These are phyloP conservation scores for Exaiptasia diaphana DNA, from an alignment of 64 coral and sea anemone species.

Conservation along the genomic window DNA sequence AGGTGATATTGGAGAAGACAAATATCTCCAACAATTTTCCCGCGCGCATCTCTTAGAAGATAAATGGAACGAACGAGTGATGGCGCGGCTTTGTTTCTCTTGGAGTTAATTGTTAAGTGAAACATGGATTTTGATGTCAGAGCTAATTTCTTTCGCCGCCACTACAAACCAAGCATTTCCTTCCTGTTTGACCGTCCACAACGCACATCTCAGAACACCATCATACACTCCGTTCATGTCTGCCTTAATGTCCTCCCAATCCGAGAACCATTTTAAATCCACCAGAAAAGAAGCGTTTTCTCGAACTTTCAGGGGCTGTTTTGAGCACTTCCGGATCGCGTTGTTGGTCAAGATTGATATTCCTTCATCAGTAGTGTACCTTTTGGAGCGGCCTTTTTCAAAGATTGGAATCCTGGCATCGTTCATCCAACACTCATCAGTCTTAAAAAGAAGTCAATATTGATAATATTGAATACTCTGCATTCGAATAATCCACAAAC, in stretches of 20 bases:
- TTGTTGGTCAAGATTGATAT: neutral
- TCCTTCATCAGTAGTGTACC: constrained; percentile 12
- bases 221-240: constrained; percentile 53
- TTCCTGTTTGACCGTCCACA: neutral
- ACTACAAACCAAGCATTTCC: neutral
- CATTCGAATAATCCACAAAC: no score
- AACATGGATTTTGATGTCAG: neutral
- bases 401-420: no score
- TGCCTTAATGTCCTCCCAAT: constrained; percentile 50
- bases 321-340: neutral
- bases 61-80: constrained; percentile 42
- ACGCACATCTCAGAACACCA: constrained; percentile 7
- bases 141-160: neutral
- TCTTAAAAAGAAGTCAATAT: no score
- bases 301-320: constrained; percentile 24
- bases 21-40: constrained; percentile 21
- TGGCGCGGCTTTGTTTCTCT: constrained; percentile 37
- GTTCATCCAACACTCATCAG: no score
- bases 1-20: constrained; percentile 54
- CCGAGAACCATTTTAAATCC: neutral
- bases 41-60: constrained; percentile 5
- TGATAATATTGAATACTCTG: no score
- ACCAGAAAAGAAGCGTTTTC: constrained; percentile 40
- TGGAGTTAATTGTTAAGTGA: constrained; percentile 30
- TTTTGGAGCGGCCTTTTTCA: no score